These are phyloP conservation scores for Hystrix cristata DNA, from an alignment of 2,113 vertebrate species.

Conservation along the genomic window DNA sequence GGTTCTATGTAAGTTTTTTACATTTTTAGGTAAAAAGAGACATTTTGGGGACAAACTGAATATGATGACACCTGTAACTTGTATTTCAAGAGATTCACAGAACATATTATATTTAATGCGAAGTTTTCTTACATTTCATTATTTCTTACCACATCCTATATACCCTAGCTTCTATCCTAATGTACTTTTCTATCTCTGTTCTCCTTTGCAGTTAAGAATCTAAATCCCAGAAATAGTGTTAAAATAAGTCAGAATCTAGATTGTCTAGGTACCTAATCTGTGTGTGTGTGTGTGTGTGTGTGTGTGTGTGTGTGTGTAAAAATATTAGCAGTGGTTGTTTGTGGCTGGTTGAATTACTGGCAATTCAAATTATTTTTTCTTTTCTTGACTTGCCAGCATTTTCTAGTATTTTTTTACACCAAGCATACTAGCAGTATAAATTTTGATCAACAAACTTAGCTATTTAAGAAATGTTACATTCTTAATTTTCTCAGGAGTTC, in stretches of 20 bases:
- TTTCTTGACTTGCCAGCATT: not conserved
- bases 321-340: slow-evolving; percentile 30
- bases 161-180: not conserved
- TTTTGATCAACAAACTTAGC: not conserved
- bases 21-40: slow-evolving; percentile 62
- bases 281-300: not conserved
- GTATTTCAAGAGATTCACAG: slow-evolving; percentile 30
- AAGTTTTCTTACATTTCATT: slow-evolving; percentile 51
- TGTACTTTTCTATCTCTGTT: slow-evolving; percentile 50
- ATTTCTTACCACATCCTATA: slow-evolving; percentile 29
- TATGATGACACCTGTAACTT: slow-evolving; percentile 26
- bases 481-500: slow-evolving; percentile 12
- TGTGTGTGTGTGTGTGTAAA: not conserved
- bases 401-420: not conserved
- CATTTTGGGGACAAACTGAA: slow-evolving; percentile 26
- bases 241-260: slow-evolving; percentile 62
- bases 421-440: not conserved
- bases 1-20: not conserved
- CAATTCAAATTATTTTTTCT: slow-evolving; percentile 6
- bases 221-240: slow-evolving; percentile 60
- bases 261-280: not conserved
- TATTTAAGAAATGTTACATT: not conserved
- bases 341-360: not conserved
- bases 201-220: slow-evolving; percentile 67
- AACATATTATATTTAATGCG: slow-evolving; percentile 44